Base-by-base conservation (phyloP, 2,888 invertebrate species). In the Aleiodes alternator region DNA sequence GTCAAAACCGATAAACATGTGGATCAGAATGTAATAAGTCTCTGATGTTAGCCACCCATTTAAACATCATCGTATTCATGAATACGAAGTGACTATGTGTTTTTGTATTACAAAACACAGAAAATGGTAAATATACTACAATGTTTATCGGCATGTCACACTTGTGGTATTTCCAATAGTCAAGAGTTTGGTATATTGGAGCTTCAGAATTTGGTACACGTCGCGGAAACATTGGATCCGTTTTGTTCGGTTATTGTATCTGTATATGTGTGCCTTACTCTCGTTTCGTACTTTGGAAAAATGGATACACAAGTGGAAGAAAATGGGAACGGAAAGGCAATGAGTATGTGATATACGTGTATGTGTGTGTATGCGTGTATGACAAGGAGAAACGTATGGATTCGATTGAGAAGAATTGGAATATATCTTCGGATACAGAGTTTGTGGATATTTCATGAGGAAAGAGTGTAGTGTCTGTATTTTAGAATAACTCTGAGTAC, bases 91-190 rank as follows among this genome's bases (percentile, higher is more conserved):
- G 2, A 23, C n/a, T 57, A 59, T 34, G 38, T 23, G 23, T 23
- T 23, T 23, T 34, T 9, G 31, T 34, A 12, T 23, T 14, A 38
- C 43, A 12, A 14, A 61, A 64, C 48, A 23, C 23, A 23, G 23
- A 64, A 64, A 64, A 64, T 64, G 23, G 48, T 48, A 48, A 64
- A 64, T 43, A 64, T 48, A 64, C 48, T 43, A 43, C 23, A 48
- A 2, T 48, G 43, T 48, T 64, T 64, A 64, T 64, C 64, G 48
- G 14, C 64, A 43, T 43, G 43, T 43, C 43, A 14, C 48, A 38
- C 9, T 64, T 64, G 48, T 64, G 11, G 64, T 59, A 69, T 72
- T 76, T 69, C 76, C 76, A 76, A 76, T 76, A 69, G 61, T 76
- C 76, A 48, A 64, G 64, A 43, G 72, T 68, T 76, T 38, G 61